phyloP scores from a whole-genome alignment of 2,113 vertebrate species.

The Callithrix jacchus region DNA sequence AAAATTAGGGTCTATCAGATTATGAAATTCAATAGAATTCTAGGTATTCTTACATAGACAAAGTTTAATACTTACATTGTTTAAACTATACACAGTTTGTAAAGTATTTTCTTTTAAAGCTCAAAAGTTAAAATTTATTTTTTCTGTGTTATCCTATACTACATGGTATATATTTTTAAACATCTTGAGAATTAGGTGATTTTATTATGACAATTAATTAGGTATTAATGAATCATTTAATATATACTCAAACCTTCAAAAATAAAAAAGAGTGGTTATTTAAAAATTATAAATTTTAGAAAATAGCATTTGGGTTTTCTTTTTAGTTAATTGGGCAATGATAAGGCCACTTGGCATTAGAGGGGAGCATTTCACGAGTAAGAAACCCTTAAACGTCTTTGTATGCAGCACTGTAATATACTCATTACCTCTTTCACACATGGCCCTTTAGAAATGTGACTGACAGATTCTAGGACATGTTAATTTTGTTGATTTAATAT shows the following conservation, averaged over 20 bases:
- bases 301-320: background rate
- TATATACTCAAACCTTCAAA: background rate
- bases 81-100: background rate
- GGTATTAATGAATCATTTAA: background rate
- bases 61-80: slow-evolving; percentile 26
- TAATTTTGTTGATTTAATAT: slow-evolving; percentile 78
- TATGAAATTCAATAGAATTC: background rate
- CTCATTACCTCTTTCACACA: slow-evolving; percentile 41
- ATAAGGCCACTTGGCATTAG: background rate
- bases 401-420: background rate
- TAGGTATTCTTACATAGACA: background rate
- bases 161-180: background rate
- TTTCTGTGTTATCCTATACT: background rate
- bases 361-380: slow-evolving; percentile 35
- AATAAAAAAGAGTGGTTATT: background rate
- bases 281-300: background rate
- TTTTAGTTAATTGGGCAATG: slow-evolving; percentile 6
- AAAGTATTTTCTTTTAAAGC: background rate
- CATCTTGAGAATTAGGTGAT: background rate
- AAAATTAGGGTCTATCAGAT: background rate
- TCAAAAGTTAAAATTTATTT: background rate
- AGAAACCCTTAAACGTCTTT: background rate
- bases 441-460: slow-evolving; percentile 39
- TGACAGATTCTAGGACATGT: slow-evolving; percentile 71
- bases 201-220: background rate